These are phyloP conservation scores for Myxocyprinus asiaticus DNA, from an alignment of 2,113 vertebrate species.

Conservation along the genomic window DNA sequence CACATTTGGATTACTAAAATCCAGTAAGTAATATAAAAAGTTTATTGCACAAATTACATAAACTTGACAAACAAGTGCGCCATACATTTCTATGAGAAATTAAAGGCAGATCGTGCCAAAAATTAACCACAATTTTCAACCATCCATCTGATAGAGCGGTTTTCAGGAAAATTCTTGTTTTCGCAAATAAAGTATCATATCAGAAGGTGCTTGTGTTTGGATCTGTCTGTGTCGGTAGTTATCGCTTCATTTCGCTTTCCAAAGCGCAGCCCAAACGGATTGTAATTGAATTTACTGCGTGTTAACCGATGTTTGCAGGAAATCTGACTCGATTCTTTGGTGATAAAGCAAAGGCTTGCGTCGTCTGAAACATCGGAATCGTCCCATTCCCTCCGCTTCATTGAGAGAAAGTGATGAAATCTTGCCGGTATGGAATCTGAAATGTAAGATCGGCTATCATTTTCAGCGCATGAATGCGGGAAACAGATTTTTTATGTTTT, in stretches of 20 bases:
- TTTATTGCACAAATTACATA: constrained; percentile 27
- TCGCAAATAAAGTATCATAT: constrained; percentile 59
- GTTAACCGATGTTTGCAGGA: constrained; percentile 70
- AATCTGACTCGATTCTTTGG: constrained; percentile 65
- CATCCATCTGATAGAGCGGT: background rate
- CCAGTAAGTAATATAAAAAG: constrained; percentile 6
- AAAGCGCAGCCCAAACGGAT: constrained; percentile 77
- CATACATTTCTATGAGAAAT: background rate
- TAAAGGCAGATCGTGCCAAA: background rate
- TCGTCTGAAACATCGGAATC: constrained; percentile 56
- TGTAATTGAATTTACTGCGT: constrained; percentile 77
- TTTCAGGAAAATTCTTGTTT: constrained; percentile 57
- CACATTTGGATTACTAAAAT: too few relatives aligned
- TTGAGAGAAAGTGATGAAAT: constrained; percentile 2
- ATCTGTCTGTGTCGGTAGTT: background rate
- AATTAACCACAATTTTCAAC: constrained; percentile 18
- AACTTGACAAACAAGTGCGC: constrained; percentile 1
- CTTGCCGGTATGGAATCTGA: constrained; percentile 45
- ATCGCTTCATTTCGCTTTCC: constrained; percentile 67
- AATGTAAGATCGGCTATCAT: constrained; percentile 2
- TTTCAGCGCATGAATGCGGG: background rate
- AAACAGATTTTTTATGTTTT: too few relatives aligned
- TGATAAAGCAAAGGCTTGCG: constrained; percentile 67
- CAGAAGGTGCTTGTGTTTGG: constrained; percentile 48
- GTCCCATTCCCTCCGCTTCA: constrained; percentile 32